Conservation (phyloP, 2,888 invertebrate genomes). For the Cantharis rufa region DNA sequence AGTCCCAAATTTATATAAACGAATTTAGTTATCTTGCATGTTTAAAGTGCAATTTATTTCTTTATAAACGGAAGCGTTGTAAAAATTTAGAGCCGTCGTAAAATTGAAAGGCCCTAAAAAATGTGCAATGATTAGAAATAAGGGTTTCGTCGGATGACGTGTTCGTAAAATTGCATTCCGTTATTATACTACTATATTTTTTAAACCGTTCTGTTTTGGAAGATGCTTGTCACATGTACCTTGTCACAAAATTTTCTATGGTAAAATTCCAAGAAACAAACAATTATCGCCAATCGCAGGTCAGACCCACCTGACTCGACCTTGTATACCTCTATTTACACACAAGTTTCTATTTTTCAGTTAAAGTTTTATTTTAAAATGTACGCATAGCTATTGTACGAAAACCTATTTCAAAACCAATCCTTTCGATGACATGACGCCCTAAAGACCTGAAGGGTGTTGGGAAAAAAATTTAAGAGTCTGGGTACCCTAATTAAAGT, state of each 20-base stretch:
- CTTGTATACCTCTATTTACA: constrained; percentile 10
- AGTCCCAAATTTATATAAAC: neutral
- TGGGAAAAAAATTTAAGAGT: neutral
- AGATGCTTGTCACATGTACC: neutral
- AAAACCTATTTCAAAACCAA: neutral
- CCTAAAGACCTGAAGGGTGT: neutral
- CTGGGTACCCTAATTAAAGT: neutral
- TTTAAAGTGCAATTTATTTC: neutral
- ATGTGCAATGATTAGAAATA: neutral
- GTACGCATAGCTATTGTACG: neutral
- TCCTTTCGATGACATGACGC: neutral
- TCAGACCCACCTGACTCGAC: constrained; percentile 18
- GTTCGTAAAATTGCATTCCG: neutral
- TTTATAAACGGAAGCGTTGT: too few relatives aligned
- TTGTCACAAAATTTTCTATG: neutral
- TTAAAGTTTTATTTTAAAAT: neutral
- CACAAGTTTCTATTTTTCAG: neutral
- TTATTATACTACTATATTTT: neutral
- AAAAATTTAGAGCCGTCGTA: too few relatives aligned
- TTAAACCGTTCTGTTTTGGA: neutral
- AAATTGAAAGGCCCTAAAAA: neutral
- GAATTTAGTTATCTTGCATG: neutral
- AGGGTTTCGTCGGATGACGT: neutral
- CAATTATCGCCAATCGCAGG: constrained; percentile 19
- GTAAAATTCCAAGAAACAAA: constrained; percentile 7